Evolutionary conservation across 2,888 invertebrate genomes (phyloP), one percentile per base, ranked within the genome.

Genomic region (Allophyes oxyacanthae): DNA sequence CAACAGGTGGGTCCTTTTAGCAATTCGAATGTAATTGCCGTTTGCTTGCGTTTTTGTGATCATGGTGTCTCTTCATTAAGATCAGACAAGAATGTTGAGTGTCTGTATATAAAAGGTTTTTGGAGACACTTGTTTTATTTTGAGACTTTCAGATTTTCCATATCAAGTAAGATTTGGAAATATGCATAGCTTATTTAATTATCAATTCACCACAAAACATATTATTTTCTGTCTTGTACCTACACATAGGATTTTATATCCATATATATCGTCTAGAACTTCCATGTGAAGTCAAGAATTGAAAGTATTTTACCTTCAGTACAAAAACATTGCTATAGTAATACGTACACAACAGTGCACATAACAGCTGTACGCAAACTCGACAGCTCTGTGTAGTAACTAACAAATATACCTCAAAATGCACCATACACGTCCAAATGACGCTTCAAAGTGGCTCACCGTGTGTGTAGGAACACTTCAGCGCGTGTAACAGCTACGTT

Each of bases 1-100:
- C 91, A 92, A 93, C 93, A 93, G 92, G 93, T 93, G 90, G 90
- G 79, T 79, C 75, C 84, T 88, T 89, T 88, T 87, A 85, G 82
- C 86, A 88, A 88, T 90, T 88, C 85, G 83, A 87, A 89, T 89
- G 87, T 89, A 89, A 91, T 89, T 88, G 88, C 83, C 79, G 82
- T 82, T 85, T 80, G 72, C 77, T 78, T 77, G 74, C 77, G 77
- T 77, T 86, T 73, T 66, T 55, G 64, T 54, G 51, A 69, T 63
- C 71, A 64, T 46, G 49, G 44, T 54, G 61, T 64, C 53, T 55
- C 26, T 72, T 72, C 55, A 72, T 75, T 75, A 51, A 54, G 50
- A 58, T 46, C 34, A 48, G 44, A 53, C 38, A 48, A 15, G 58
- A 64, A 70, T 61, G 65, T 68, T 58, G 64, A 64, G 61, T 65